phyloP scores from a whole-genome alignment of 2,113 vertebrate species.

The Notarius lentiginosus region DNA sequence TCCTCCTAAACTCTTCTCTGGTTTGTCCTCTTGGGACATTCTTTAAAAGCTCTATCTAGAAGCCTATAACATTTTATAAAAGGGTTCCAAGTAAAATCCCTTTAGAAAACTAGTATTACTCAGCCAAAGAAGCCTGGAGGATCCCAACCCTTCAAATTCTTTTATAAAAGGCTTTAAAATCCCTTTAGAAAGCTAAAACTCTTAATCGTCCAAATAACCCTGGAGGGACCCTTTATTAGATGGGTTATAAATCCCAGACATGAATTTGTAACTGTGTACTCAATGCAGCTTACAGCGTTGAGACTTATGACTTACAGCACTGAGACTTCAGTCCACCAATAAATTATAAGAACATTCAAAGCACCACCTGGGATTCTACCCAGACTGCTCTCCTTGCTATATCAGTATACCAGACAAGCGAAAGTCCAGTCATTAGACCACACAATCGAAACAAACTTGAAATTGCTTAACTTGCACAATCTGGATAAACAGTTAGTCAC shows the following conservation, averaged over 20 bases:
- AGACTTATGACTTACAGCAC: not conserved
- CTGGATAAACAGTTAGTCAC: conserved; percentile 48
- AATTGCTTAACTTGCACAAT: conserved; percentile 51
- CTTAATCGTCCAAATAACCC: not conserved
- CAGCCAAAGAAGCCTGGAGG: not conserved
- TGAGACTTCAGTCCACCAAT: not conserved
- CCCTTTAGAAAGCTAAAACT: not conserved
- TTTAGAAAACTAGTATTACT: not conserved
- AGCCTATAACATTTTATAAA: not conserved
- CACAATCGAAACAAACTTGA: conserved; percentile 11
- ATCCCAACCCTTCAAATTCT: not conserved
- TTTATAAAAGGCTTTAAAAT: not conserved
- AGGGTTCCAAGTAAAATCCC: not conserved
- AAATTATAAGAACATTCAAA: not conserved
- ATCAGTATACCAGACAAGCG: conserved; percentile 8
- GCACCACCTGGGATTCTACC: not conserved
- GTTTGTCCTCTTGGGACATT: not conserved
- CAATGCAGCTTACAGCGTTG: not conserved
- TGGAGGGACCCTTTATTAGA: not conserved
- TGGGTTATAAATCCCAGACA: not conserved
- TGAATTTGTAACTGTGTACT: not conserved
- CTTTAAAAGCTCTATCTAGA: not conserved
- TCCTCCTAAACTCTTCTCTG: not conserved
- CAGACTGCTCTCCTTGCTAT: not conserved
- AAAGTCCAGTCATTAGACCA: conserved; percentile 32